phyloP scores from a whole-genome alignment of 2,888 invertebrate species.

The Stenichneumon culpator region DNA sequence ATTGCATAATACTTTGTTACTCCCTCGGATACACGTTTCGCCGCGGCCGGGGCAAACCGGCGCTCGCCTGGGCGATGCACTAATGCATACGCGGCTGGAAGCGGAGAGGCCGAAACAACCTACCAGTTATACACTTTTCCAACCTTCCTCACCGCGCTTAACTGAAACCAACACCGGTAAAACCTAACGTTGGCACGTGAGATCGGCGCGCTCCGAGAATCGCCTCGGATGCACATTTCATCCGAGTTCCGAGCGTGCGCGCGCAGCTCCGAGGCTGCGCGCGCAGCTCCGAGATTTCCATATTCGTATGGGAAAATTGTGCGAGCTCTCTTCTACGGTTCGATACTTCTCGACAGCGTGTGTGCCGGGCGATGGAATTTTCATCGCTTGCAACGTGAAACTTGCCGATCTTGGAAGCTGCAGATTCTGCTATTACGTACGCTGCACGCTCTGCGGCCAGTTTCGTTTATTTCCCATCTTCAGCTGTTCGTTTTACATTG shows the following conservation, averaged over 20 bases:
- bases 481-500: neutral
- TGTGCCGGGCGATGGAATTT: constrained; percentile 30
- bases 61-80: constrained; percentile 30
- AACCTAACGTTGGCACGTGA: constrained; percentile 48
- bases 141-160: constrained; percentile 5
- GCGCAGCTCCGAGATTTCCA: constrained; percentile 71
- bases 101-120: neutral
- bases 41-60: constrained; percentile 15
- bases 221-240: constrained; percentile 72
- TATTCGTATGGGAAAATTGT: constrained; percentile 74
- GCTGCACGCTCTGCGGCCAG: neutral
- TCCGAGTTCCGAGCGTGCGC: constrained; percentile 44
- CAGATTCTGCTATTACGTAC: constrained; percentile 37
- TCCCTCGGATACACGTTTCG: constrained; percentile 51
- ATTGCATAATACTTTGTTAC: constrained; percentile 72
- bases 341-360: neutral
- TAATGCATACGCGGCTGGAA: constrained; percentile 23
- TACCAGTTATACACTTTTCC: constrained; percentile 12
- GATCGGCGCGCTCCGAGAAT: constrained; percentile 44
- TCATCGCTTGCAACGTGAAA: constrained; percentile 51
- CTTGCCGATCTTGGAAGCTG: constrained; percentile 40
- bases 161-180: constrained; percentile 28
- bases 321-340: constrained; percentile 47
- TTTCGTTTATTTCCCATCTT: neutral
- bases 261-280: constrained; percentile 37